phyloP scores from a whole-genome alignment of 2,113 vertebrate species.

The Synodontis membranacea region DNA sequence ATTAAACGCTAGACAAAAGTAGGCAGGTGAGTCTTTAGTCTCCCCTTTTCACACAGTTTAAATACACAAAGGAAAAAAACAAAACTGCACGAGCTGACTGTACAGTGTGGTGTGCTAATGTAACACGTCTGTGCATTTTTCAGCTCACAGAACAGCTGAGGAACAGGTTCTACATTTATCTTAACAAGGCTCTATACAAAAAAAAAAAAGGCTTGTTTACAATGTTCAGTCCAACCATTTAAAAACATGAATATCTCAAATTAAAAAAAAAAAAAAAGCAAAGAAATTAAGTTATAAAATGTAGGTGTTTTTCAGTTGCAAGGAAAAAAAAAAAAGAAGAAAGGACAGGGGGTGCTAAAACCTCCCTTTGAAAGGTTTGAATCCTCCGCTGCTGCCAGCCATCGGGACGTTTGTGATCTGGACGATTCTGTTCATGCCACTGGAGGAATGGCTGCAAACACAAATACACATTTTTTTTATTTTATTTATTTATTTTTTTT shows the following conservation, averaged over 20 bases:
- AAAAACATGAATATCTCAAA: conserved; percentile 75
- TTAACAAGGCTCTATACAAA: conserved; percentile 68
- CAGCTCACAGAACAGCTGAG: conserved; percentile 62
- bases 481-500: too few species aligned
- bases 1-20: conserved; percentile 14
- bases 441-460: conserved; percentile 81
- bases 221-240: conserved; percentile 72
- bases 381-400: conserved; percentile 85
- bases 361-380: conserved; percentile 93
- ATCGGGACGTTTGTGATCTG: conserved; percentile 92
- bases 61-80: conserved; percentile 63
- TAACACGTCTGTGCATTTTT: conserved; percentile 60
- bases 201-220: conserved; percentile 30
- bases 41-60: conserved; percentile 12
- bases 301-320: conserved; percentile 49
- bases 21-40: not conserved
- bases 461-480: too few species aligned
- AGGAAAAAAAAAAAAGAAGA: too few species aligned
- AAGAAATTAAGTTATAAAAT: conserved; percentile 56
- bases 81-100: conserved; percentile 63
- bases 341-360: conserved; percentile 77
- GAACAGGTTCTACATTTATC: conserved; percentile 58
- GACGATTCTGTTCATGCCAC: conserved; percentile 92
- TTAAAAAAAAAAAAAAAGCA: conserved; percentile 63
- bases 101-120: conserved; percentile 50